phyloP scores from a whole-genome alignment of 2,888 invertebrate genomes.

The Salpingus planirostris region DNA sequence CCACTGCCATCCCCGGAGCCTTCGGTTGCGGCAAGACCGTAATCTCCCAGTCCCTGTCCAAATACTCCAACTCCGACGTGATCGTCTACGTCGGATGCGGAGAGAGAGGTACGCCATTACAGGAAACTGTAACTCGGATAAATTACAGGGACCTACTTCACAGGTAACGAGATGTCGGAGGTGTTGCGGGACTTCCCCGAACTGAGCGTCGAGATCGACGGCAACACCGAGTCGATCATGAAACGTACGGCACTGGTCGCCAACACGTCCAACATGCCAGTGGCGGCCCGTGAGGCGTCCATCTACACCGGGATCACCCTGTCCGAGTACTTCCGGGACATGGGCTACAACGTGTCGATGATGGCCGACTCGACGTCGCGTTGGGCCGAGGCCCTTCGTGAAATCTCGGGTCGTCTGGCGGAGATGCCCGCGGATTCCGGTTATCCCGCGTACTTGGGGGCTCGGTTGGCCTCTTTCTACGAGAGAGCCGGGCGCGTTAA shows the following conservation, averaged over 20 bases:
- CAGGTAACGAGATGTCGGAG: constrained; percentile 98
- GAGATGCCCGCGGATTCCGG: constrained; percentile 99
- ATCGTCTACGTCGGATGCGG: constrained; percentile 99
- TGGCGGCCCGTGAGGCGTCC: constrained; percentile 99
- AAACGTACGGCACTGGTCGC: constrained; percentile 98
- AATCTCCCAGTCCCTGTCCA: constrained; percentile 97
- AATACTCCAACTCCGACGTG: constrained; percentile 99
- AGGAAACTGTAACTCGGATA: too few relatives aligned
- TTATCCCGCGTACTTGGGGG: constrained; percentile 98
- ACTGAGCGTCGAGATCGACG: constrained; percentile 94
- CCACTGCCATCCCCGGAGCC: constrained; percentile 98
- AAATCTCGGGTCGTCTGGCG: constrained; percentile 96
- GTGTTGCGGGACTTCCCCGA: constrained; percentile 98
- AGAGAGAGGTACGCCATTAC: constrained; percentile 65
- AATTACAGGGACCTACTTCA: too few relatives aligned
- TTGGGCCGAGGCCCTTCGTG: constrained; percentile 99
- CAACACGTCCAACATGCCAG: constrained; percentile 99
- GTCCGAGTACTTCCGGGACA: constrained; percentile 98
- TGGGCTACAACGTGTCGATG: constrained; percentile 99
- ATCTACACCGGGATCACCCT: constrained; percentile 99
- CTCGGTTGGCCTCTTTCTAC: constrained; percentile 97
- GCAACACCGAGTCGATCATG: constrained; percentile 97
- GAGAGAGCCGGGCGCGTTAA: constrained; percentile 97
- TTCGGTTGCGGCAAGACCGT: constrained; percentile 99
- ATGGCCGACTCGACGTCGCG: constrained; percentile 99